phyloP scores from a whole-genome alignment of 2,797 vertebrate species.

The Esox masquinongy region DNA sequence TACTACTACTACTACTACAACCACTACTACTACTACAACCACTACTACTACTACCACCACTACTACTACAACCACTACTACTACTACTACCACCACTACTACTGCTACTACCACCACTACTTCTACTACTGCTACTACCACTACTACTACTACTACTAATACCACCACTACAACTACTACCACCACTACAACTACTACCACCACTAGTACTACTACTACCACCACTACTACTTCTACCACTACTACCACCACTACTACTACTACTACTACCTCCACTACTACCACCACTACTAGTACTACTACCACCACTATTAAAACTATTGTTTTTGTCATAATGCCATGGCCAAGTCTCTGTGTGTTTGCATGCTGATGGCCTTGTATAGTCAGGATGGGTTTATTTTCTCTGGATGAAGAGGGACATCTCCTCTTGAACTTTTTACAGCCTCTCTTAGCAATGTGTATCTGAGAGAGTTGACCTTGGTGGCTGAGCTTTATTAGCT shows the following conservation, averaged over 20 bases:
- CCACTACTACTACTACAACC: neutral
- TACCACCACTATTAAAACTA: neutral
- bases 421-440: constrained; percentile 79
- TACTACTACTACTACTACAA: neutral
- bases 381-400: constrained; percentile 72
- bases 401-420: constrained; percentile 74
- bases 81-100: neutral
- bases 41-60: neutral
- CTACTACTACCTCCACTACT: neutral
- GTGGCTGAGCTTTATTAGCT: constrained; percentile 74
- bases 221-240: neutral
- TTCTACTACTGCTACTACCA: neutral
- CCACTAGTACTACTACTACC: neutral
- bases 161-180: neutral
- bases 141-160: neutral
- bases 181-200: neutral
- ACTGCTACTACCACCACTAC: neutral
- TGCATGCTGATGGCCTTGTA: constrained; percentile 72
- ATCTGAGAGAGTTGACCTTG: constrained; percentile 74
- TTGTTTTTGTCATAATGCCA: constrained; percentile 67
- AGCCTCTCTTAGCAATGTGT: constrained; percentile 75
- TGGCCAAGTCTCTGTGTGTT: constrained; percentile 47
- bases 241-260: neutral
- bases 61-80: neutral
- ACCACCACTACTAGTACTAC: no score